Evolutionary conservation across 2,113 vertebrate genomes (phyloP).

Genomic region (Corynorhinus townsendii): DNA sequence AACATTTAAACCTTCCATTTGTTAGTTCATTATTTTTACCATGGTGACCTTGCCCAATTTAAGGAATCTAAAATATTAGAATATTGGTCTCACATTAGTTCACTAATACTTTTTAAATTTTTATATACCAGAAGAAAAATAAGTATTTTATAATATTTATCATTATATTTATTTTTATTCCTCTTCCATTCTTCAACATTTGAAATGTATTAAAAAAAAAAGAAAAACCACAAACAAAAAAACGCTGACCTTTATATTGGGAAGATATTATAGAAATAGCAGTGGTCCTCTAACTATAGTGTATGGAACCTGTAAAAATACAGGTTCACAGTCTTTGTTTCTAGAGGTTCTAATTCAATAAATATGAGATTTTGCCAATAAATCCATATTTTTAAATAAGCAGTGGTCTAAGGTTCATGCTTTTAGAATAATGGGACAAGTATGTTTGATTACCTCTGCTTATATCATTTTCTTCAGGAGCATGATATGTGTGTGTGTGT

Average conservation of each 20-base stretch:
- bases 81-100: neutral
- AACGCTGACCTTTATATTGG: neutral
- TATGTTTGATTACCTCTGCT: neutral
- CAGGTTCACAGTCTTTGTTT: neutral
- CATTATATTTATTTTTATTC: neutral
- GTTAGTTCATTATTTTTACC: neutral
- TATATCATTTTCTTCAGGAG: neutral
- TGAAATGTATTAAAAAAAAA: neutral
- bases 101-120: neutral
- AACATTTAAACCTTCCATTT: neutral
- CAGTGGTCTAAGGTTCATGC: neutral
- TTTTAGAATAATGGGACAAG: neutral
- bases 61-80: neutral
- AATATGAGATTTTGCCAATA: neutral
- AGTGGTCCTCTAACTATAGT: neutral
- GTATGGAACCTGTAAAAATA: neutral
- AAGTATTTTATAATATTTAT: neutral
- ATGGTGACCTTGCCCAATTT: neutral
- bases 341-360: neutral
- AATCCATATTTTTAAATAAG: neutral
- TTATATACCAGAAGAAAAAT: neutral
- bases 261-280: neutral
- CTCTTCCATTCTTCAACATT: neutral
- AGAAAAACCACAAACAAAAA: neutral
- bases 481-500: no score